Conservation (phyloP, 2,797 vertebrate species). For the Myripristis murdjan region DNA sequence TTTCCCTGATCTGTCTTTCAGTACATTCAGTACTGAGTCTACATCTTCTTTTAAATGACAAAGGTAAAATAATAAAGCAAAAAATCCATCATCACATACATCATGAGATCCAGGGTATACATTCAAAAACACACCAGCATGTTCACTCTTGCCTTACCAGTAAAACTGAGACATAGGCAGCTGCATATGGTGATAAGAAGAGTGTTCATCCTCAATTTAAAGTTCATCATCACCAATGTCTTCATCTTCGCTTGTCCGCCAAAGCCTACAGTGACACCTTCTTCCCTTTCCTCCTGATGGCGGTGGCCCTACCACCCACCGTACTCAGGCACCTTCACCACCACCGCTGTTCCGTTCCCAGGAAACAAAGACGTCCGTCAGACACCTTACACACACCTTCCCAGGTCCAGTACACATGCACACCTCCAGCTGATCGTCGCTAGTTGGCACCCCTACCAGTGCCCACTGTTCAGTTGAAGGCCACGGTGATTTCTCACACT, state of each 20-base stretch:
- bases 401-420: neutral
- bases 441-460: slow-evolving; percentile 19
- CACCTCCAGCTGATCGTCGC: slow-evolving; percentile 13
- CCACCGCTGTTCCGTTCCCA: slow-evolving; percentile 11
- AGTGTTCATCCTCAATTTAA: slow-evolving; percentile 35
- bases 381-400: slow-evolving; percentile 7
- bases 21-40: neutral
- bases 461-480: slow-evolving; percentile 11
- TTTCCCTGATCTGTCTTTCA: neutral
- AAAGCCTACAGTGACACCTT: slow-evolving; percentile 56
- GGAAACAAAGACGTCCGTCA: too few species aligned
- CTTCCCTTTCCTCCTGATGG: slow-evolving; percentile 22
- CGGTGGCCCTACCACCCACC: slow-evolving; percentile 2
- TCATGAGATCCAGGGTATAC: neutral
- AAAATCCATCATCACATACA: too few species aligned
- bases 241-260: slow-evolving; percentile 48
- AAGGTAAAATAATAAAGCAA: too few species aligned
- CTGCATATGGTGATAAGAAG: slow-evolving; percentile 69
- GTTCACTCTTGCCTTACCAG: slow-evolving; percentile 72
- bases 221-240: slow-evolving; percentile 39
- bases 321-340: neutral
- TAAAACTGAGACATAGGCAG: slow-evolving; percentile 66
- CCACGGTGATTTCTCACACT: slow-evolving; percentile 10
- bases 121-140: neutral
- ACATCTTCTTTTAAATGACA: neutral